Evolutionary conservation across 2,888 invertebrate genomes (phyloP).

Genomic region (Volucella zonaria): DNA sequence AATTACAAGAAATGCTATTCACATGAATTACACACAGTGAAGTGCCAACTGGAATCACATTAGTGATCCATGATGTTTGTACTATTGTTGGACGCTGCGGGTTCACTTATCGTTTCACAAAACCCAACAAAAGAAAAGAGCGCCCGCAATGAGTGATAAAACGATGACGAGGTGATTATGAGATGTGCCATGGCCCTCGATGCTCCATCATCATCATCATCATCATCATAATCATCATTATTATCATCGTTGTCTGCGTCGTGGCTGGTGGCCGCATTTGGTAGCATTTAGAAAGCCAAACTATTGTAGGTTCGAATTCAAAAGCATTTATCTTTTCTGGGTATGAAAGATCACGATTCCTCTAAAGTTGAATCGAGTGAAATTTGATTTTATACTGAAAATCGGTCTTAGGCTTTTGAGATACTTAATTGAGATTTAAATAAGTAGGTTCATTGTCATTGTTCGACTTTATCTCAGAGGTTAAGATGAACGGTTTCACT

Average conservation of each 20-base stretch:
- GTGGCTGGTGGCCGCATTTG: conserved; percentile 54
- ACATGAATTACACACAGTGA: conserved; percentile 29
- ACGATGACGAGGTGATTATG: conserved; percentile 47
- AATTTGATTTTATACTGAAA: conserved; percentile 20
- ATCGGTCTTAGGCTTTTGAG: background rate
- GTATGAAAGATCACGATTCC: conserved; percentile 17
- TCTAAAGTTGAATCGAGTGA: conserved; percentile 12
- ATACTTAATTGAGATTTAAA: background rate
- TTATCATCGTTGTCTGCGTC: background rate
- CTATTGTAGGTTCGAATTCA: conserved; percentile 49
- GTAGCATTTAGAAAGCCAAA: conserved; percentile 61
- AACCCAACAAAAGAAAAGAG: conserved; percentile 15
- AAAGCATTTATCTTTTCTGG: conserved; percentile 21
- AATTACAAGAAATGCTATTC: conserved; percentile 56
- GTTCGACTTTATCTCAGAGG: background rate
- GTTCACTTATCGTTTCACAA: conserved; percentile 50
- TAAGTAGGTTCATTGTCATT: conserved; percentile 15
- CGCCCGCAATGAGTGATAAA: conserved; percentile 42
- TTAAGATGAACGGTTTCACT: background rate
- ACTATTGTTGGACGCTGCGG: conserved; percentile 28
- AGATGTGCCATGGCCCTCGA: conserved; percentile 1
- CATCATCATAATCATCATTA: no score
- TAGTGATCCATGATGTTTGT: conserved; percentile 37
- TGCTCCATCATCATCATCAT: background rate
- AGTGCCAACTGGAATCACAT: conserved; percentile 63